These are phyloP conservation scores for Bufotes viridis DNA, from an alignment of 2,797 vertebrate species.

Conservation along the genomic window DNA sequence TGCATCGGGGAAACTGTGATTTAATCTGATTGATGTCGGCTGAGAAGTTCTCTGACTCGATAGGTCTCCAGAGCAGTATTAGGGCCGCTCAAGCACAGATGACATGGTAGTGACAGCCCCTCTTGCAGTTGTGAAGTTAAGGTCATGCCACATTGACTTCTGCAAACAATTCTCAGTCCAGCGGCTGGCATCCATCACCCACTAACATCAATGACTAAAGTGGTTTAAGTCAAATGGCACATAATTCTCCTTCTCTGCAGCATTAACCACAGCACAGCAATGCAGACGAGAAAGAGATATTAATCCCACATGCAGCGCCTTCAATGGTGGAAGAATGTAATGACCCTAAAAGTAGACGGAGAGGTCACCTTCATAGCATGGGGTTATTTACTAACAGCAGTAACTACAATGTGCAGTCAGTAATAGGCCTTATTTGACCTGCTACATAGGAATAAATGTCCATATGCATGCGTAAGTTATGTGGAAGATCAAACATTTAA, in stretches of 20 bases:
- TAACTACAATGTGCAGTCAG: too few relatives aligned
- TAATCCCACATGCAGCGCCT: constrained; percentile 22
- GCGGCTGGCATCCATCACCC: constrained; percentile 70
- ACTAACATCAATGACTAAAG: constrained; percentile 69
- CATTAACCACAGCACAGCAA: constrained; percentile 32
- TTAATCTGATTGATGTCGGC: constrained; percentile 56
- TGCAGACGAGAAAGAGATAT: constrained; percentile 19
- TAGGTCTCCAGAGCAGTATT: constrained; percentile 49
- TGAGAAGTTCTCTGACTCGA: constrained; percentile 42
- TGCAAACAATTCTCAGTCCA: constrained; percentile 71
- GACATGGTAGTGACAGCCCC: constrained; percentile 58
- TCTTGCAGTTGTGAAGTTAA: constrained; percentile 52
- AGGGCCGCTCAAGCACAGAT: constrained; percentile 56
- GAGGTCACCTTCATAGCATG: constrained; percentile 36
- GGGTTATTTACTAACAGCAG: constrained; percentile 6
- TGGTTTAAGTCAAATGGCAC: constrained; percentile 68
- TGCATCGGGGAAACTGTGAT: constrained; percentile 37
- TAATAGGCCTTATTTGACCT: background rate
- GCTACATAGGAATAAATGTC: background rate
- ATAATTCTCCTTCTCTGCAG: constrained; percentile 66
- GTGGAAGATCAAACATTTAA: background rate
- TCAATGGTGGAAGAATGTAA: constrained; percentile 11
- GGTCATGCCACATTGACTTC: constrained; percentile 70
- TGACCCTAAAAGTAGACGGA: constrained; percentile 8
- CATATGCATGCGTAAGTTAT: background rate